These are phyloP conservation scores for Scaptomyza cyrtandrae DNA, from an alignment of 2,888 invertebrate genomes.

Conservation along the genomic window DNA sequence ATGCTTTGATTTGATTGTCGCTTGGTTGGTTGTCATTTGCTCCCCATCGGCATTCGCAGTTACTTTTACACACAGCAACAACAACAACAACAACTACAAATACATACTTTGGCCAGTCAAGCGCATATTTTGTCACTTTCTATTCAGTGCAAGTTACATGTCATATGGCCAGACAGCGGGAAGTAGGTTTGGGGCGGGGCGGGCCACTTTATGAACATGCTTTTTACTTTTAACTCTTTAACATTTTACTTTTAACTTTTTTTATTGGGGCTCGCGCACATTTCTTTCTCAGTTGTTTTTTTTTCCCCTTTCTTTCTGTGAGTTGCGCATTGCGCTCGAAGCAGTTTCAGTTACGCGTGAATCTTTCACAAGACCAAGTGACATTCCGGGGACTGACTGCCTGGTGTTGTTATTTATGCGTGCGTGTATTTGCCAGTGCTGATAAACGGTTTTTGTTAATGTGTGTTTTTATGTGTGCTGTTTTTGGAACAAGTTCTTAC, in stretches of 20 bases:
- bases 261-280: conserved; percentile 30
- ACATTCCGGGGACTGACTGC: conserved; percentile 49
- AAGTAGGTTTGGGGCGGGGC: background rate
- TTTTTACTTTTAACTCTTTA: conserved; percentile 22
- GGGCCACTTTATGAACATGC: conserved; percentile 21
- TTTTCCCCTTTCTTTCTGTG: conserved; percentile 18
- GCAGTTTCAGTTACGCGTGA: conserved; percentile 77
- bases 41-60: conserved; percentile 21
- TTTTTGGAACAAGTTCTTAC: conserved; percentile 10
- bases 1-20: conserved; percentile 21
- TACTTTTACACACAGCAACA: conserved; percentile 11
- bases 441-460: background rate
- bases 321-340: conserved; percentile 28
- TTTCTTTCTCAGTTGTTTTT: conserved; percentile 13
- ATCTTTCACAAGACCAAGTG: conserved; percentile 82
- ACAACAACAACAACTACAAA: background rate
- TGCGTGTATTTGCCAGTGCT: background rate
- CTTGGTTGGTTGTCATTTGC: conserved; percentile 7
- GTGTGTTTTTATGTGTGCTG: background rate
- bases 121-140: conserved; percentile 67
- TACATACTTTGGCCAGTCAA: conserved; percentile 39
- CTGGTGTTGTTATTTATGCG: conserved; percentile 33
- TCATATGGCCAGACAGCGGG: background rate
- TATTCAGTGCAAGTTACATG: conserved; percentile 52
- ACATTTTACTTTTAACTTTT: conserved; percentile 46